A percentile compares a stretch with the other conserved stretches of the same genome.
Conservation (phyloP, 1,140 invertebrate genomes). For the Neotoxoptera formosana region DNA sequence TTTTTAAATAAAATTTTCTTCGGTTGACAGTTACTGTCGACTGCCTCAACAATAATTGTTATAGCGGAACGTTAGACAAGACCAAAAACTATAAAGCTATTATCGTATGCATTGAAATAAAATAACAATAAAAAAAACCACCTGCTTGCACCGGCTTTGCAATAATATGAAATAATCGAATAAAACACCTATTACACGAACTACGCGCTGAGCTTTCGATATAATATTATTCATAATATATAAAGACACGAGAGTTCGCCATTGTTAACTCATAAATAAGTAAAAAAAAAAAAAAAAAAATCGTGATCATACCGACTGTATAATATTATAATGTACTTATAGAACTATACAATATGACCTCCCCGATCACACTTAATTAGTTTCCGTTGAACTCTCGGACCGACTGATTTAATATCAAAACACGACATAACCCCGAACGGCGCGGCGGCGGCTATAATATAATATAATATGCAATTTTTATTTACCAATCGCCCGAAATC, state of each 20-base stretch:
- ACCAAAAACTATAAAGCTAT: not conserved
- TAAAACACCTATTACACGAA: not conserved
- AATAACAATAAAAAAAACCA: not conserved
- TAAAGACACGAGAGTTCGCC: not conserved
- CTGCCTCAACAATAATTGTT: no score
- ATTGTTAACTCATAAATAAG: conserved; percentile 26
- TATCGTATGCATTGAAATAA: not conserved
- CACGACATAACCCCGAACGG: conserved; percentile 40
- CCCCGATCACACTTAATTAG: conserved; percentile 12
- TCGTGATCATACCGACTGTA: conserved; percentile 1
- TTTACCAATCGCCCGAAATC: conserved; percentile 19
- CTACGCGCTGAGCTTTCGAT: not conserved
- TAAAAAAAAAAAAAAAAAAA: not conserved
- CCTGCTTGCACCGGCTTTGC: not conserved
- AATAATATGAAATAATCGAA: not conserved
- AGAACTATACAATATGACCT: conserved; percentile 11
- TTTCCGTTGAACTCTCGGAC: conserved; percentile 35
- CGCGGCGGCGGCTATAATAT: not conserved
- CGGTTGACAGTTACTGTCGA: no score
- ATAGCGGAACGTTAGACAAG: no score
- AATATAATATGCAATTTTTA: conserved; percentile 26
- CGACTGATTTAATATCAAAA: not conserved
- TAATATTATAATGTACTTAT: not conserved
- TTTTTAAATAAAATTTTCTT: not conserved
- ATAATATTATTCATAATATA: not conserved